Conservation (phyloP, 2,113 vertebrate genomes). For the Speoplatyrhinus poulsoni region DNA sequence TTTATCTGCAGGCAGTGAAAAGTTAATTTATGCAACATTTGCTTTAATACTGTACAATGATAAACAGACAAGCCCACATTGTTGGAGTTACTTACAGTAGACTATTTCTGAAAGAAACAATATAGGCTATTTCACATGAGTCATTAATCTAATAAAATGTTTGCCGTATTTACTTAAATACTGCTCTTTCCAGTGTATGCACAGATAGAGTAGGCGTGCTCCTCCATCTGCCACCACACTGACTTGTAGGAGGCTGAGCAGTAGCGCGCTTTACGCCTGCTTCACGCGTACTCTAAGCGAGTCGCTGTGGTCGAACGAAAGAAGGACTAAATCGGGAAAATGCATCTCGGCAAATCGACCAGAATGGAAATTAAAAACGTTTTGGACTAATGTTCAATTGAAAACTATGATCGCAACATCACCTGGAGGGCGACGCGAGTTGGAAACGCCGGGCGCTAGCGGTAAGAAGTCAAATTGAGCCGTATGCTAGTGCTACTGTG, state of each 20-base stretch:
- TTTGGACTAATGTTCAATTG: slow-evolving; percentile 33
- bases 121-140: too few relatives aligned
- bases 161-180: too few relatives aligned
- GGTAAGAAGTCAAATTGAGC: slow-evolving; percentile 47
- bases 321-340: background rate
- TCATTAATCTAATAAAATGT: too few relatives aligned
- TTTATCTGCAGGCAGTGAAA: too few relatives aligned
- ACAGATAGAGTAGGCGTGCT: too few relatives aligned
- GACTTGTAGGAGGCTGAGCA: slow-evolving; percentile 3
- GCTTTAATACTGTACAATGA: too few relatives aligned
- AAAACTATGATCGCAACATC: slow-evolving; percentile 19
- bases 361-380: slow-evolving; percentile 32
- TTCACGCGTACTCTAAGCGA: slow-evolving; percentile 3
- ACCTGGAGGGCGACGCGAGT: background rate
- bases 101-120: too few relatives aligned
- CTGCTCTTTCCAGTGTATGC: too few relatives aligned
- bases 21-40: too few relatives aligned
- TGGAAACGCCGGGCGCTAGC: slow-evolving; percentile 8
- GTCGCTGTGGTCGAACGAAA: background rate
- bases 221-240: too few relatives aligned
- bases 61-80: too few relatives aligned
- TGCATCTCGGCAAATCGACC: background rate
- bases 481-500: background rate
- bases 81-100: too few relatives aligned
- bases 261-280: background rate